Evolutionary conservation across 2,113 vertebrate species (phyloP), one percentile per base, ranked within the genome.

Genomic region (Struthidea cinerea): DNA sequence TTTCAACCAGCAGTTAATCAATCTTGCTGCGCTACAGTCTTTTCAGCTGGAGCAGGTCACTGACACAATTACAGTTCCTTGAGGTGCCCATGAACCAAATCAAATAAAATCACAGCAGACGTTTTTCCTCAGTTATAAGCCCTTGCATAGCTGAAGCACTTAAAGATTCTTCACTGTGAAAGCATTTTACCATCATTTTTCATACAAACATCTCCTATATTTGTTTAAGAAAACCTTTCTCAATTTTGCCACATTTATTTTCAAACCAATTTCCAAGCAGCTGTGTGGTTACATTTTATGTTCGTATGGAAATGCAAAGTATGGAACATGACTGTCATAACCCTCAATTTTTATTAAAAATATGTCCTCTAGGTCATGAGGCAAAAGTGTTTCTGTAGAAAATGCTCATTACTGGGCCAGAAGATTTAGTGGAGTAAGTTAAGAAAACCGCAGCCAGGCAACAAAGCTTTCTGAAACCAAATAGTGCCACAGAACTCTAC

Each of bases 41-140:
- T 97, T 97, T 97, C 94, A 97, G 94, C 94, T 91, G 90, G 64
- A 94, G 93, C 69, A 96, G 91, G 94, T 97, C 96, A 97, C 82
- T 94, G 90, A 96, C 65, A 94, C 83, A 84, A 91, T 79, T 89
- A 93, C 79, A 93, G 83, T 93, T 97, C 92, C 84, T 97, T 93
- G 96, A 95, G 83, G 64, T 80, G 81, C 82, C 80, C 90, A 50
- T 84, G 94, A 93, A 87, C 77, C 85, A 95, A 80, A 95, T 73
- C 88, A 96, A 97, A 93, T 87, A 96, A 96, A 97, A 97, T 93
- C 80, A 90, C 73, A 96, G 93, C 8, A 27, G 77, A 86, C 39
- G 3, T 76, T 91, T 91, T 94, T 94, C 83, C 83, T 83, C 71
- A 68, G 59, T 74, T 96, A 78, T 49, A 93, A 95, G 64, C 79